These are phyloP conservation scores for Ictidomys tridecemlineatus DNA, from an alignment of 2,113 vertebrate species.

Conservation along the genomic window DNA sequence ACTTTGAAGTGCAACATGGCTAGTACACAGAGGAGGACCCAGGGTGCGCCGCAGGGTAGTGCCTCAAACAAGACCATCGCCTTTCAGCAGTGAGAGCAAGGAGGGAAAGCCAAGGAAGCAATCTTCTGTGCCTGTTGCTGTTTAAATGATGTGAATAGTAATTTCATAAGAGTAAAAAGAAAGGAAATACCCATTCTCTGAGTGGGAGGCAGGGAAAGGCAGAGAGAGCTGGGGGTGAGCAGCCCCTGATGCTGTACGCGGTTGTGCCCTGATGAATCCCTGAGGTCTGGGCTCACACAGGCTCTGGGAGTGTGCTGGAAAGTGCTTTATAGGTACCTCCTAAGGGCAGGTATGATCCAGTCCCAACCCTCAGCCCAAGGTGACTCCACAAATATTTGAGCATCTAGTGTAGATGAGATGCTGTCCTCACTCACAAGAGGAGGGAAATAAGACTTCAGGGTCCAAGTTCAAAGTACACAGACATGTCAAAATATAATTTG, in stretches of 20 bases:
- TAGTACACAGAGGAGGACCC: background rate
- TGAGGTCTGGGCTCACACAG: background rate
- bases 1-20: background rate
- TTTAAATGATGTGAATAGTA: background rate
- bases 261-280: background rate
- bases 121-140: background rate
- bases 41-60: background rate
- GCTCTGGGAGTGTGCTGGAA: background rate
- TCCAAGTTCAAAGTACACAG: background rate
- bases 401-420: background rate
- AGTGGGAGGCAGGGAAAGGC: background rate
- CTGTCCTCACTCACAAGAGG: background rate
- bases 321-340: background rate
- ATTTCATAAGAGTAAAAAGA: background rate
- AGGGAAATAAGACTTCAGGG: background rate
- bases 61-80: background rate
- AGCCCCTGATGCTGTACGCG: rapidly evolving
- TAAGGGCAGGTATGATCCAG: background rate
- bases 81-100: background rate
- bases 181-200: background rate
- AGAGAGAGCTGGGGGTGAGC: too few species aligned
- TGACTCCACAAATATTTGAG: background rate
- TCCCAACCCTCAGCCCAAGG: background rate
- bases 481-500: background rate
- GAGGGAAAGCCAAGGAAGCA: background rate